Evolutionary conservation across 2,113 vertebrate genomes (phyloP).

Genomic region (Onychorhynchus coronatus): DNA sequence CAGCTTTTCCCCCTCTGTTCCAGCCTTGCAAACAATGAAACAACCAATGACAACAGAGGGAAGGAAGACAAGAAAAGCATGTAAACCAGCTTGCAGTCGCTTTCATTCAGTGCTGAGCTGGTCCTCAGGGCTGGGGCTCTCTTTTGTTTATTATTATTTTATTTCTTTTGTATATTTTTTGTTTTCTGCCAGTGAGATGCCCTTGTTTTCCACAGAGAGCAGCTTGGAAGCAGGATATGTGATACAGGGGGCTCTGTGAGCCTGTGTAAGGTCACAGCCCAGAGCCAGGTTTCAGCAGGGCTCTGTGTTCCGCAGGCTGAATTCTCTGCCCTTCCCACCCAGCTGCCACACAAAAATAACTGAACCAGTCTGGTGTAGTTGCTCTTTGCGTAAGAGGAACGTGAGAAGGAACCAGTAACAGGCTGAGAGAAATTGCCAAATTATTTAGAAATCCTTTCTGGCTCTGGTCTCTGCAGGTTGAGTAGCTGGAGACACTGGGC

Average conservation of each 20-base stretch:
- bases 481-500: neutral
- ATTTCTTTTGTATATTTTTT: neutral
- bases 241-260: neutral
- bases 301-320: neutral
- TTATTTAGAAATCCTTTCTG: conserved; percentile 62
- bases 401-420: neutral
- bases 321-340: neutral
- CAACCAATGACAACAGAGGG: neutral
- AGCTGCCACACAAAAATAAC: conserved; percentile 28
- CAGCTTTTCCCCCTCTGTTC: neutral
- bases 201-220: neutral
- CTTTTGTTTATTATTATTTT: neutral
- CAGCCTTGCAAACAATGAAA: neutral
- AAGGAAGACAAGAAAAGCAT: conserved; percentile 22
- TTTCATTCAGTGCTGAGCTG: neutral
- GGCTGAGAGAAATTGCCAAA: conserved; percentile 7
- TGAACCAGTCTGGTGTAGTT: neutral
- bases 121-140: neutral
- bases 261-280: neutral
- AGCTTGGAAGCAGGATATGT: neutral
- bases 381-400: neutral
- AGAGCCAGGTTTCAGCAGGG: neutral
- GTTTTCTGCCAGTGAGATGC: neutral
- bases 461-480: conserved; percentile 50
- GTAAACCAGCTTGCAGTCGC: neutral